Evolutionary conservation across 1,140 invertebrate genomes (phyloP).

Genomic region (Apocrypta bakeri): DNA sequence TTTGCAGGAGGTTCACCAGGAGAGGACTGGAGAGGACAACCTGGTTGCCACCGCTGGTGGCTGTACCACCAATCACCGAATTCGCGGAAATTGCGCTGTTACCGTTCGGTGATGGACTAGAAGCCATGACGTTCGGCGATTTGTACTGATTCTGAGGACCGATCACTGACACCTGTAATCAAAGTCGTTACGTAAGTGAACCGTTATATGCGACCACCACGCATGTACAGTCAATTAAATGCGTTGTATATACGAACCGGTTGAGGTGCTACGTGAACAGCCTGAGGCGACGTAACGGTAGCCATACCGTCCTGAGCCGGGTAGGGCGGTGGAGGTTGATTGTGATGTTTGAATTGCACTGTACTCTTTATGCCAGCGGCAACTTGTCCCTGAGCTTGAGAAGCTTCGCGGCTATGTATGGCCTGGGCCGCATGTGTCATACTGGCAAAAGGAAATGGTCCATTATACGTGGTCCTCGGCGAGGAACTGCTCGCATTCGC

Average conservation of each 20-base stretch:
- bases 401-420: conserved; percentile 73
- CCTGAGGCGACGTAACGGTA: conserved; percentile 57
- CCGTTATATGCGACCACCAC: background rate
- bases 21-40: conserved; percentile 90
- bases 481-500: conserved; percentile 61
- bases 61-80: conserved; percentile 56
- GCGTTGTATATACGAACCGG: conserved; percentile 47
- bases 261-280: conserved; percentile 63
- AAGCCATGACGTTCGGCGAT: conserved; percentile 60
- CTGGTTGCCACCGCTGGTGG: conserved; percentile 71
- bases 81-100: conserved; percentile 55
- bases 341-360: conserved; percentile 72
- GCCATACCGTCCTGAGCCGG: conserved; percentile 66
- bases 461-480: conserved; percentile 75
- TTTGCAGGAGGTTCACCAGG: conserved; percentile 92
- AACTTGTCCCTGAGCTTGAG: conserved; percentile 51
- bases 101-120: conserved; percentile 68
- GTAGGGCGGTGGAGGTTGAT: conserved; percentile 72
- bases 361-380: conserved; percentile 67
- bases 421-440: conserved; percentile 89
- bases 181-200: background rate
- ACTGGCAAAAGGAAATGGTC: conserved; percentile 89
- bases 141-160: conserved; percentile 67
- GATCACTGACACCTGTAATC: conserved; percentile 51
- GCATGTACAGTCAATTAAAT: background rate